Base-by-base conservation (phyloP, 2,113 vertebrate genomes). In the Opisthocomus hoazin region DNA sequence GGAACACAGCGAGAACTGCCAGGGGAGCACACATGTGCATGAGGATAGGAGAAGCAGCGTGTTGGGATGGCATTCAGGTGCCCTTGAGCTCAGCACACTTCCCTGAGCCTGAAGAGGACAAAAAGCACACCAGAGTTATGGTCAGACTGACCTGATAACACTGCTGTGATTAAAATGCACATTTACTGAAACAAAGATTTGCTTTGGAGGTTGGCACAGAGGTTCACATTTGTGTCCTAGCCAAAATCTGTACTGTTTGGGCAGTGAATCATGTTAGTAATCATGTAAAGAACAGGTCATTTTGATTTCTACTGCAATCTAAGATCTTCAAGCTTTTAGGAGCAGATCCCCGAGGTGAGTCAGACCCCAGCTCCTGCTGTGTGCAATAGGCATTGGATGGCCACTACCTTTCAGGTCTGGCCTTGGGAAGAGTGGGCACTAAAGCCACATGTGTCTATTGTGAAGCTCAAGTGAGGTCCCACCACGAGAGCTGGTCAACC, bases 1-100 rank as follows among this genome's bases (percentile, higher is more conserved):
- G 14, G 12, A 84, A 4, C 6, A 10, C 0, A 3, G 22, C 0
- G 6, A 57, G 50, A 36, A 30, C 6, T 54, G 19, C 8, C 34
- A 18, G 26, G 20, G 24, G 8, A 53, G 3, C 26, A 58, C 51
- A 37, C 0, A 0, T 0, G 0, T 0, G 1, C 9, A 5, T 6
- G 16, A 41, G 4, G 27, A 22, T 17, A 83, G 22, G 63, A 46
- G 32, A 10, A 24, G 4, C 20, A 50, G 12, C 0, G 0, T 17
- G 9, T 5, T 63, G 27, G 17, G 34, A 4, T 45, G 24, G 6
- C 32, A 6, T 57, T 15, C 1, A 1, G 19, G 15, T 65, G 20
- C 11, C 21, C 3, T 1, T 14, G 30, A 74, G 15, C 18, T 80
- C 45, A 90, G 21, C 18, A n/a, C 0, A 0, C 2, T 56, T 48